These are phyloP conservation scores for Cydia fagiglandana DNA, from an alignment of 1,140 invertebrate species.

Conservation along the genomic window DNA sequence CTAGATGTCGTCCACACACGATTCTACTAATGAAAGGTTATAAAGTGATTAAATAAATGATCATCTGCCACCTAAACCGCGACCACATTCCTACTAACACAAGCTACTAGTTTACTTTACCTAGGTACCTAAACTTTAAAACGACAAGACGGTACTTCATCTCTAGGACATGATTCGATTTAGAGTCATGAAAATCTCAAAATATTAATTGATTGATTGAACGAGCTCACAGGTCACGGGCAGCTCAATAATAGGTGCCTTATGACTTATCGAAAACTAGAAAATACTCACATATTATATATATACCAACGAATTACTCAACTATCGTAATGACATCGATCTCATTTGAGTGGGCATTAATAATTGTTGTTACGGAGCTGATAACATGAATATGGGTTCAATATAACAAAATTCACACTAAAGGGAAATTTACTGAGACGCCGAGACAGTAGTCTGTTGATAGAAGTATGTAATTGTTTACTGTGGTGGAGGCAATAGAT, in stretches of 20 bases:
- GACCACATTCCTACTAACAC: neutral
- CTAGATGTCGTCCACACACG: slow-evolving; percentile 63
- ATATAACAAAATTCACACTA: slow-evolving; percentile 48
- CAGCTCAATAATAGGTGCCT: slow-evolving; percentile 54
- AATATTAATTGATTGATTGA: slow-evolving; percentile 67
- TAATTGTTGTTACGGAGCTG: slow-evolving; percentile 48
- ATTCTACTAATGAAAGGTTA: slow-evolving; percentile 48
- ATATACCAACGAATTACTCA: slow-evolving; percentile 17
- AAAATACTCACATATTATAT: slow-evolving; percentile 31
- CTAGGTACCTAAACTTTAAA: neutral
- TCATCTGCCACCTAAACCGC: neutral
- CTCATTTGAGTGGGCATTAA: slow-evolving; percentile 29
- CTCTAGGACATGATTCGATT: slow-evolving; percentile 14
- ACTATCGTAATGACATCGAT: slow-evolving; percentile 21
- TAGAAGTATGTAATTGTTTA: slow-evolving; percentile 20
- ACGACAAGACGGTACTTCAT: neutral
- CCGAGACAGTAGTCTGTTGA: slow-evolving; percentile 34
- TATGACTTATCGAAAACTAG: slow-evolving; percentile 39
- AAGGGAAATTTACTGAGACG: slow-evolving; percentile 61
- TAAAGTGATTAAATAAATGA: slow-evolving; percentile 39
- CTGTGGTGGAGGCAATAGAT: neutral
- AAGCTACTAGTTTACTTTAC: neutral
- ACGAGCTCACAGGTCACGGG: slow-evolving; percentile 62
- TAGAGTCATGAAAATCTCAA: slow-evolving; percentile 50
- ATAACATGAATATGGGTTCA: slow-evolving; percentile 50